Evolutionary conservation across 2,797 vertebrate genomes (phyloP), one percentile per base, ranked within the genome.

Genomic region (Syndactyla subalaris): DNA sequence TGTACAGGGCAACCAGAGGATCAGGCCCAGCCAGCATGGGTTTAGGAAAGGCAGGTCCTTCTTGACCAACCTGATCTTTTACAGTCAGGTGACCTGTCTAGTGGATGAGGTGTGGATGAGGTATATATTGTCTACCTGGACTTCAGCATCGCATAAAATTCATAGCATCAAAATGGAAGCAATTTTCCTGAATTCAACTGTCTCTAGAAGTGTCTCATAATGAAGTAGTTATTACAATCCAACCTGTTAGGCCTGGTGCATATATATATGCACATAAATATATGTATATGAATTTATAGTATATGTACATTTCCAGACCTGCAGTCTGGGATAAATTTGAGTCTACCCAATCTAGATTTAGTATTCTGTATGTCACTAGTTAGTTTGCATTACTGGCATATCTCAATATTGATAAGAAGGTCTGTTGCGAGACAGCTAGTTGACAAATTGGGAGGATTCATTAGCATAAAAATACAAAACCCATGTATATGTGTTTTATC

Each of bases 401-500:
- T 75, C 55, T 88, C 26, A 3, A 59, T 84, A 51, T 92, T 92
- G 67, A 26, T 68, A 78, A 88, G 89, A 85, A 89, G 26, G 36
- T 66, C 76, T 46, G 24, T 52, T 67, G 49, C 87, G 88, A 95
- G 48, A 79, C 38, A 85, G 36, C 55, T 94, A 51, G 79, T 80
- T 32, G 52, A 86, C 55, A 89, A 66, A 84, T 36, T 87, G 76
- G 38, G 43, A 1, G 0, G 6, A 5, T 46, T 71, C 93, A 94
- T 89, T 92, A 89, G 27, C 63, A 90, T 68, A 83, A 95, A 96
- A 89, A 71, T 91, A 70, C 23, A 45, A 58, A 73, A 17, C 2
- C 1, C 4, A 21, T 61, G 20, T 70, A 48, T 73, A 55, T 91
- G 30, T 85, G 74, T 87, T 88, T 94, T 74, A 57, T 78, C 88